phyloP scores from a whole-genome alignment of 2,797 vertebrate genomes.

The Protosalanx chinensis region DNA sequence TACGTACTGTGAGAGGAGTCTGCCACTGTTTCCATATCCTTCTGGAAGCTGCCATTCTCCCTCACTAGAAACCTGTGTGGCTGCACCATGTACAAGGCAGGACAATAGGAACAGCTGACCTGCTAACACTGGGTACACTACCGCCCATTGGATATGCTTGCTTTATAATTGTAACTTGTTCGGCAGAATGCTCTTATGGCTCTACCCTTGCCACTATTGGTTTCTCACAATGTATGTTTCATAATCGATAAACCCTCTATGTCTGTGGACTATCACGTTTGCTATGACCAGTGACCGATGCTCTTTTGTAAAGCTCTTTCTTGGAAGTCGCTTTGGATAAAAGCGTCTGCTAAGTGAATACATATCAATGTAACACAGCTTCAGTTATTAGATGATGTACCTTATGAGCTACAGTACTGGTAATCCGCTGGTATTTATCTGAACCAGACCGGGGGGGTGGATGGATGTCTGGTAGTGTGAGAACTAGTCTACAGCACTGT shows the following conservation, averaged over 20 bases:
- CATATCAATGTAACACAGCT: neutral
- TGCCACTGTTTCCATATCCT: neutral
- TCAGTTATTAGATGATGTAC: neutral
- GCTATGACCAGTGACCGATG: too few species aligned
- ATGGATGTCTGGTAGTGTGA: neutral
- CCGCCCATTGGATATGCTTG: too few species aligned
- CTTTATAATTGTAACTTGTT: too few species aligned
- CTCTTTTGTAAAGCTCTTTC: too few species aligned
- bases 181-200: too few species aligned
- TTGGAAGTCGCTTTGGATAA: too few species aligned
- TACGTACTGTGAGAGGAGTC: conserved; percentile 4
- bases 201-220: too few species aligned
- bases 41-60: conserved; percentile 8
- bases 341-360: too few species aligned
- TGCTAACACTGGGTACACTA: neutral
- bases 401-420: neutral
- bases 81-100: neutral
- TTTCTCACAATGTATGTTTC: too few species aligned
- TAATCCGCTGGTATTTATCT: neutral
- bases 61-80: neutral
- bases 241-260: too few species aligned
- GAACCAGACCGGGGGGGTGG: neutral
- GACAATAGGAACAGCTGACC: neutral
- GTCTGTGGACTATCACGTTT: too few species aligned
- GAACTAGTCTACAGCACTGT: neutral